Conservation (phyloP, 2,113 vertebrate genomes). For the Cacatua alba region DNA sequence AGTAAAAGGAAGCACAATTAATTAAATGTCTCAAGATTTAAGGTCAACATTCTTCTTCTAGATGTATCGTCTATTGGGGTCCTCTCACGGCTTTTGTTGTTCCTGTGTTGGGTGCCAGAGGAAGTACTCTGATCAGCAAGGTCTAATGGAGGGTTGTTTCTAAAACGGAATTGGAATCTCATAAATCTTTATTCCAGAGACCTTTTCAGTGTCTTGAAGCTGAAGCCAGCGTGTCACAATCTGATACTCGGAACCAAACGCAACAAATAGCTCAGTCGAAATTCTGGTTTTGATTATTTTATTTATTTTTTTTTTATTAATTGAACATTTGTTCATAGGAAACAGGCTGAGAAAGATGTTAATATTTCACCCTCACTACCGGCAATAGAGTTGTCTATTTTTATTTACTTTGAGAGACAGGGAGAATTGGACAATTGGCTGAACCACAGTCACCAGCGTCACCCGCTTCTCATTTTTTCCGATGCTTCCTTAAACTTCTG, state of each 20-base stretch:
- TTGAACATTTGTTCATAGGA: constrained; percentile 12
- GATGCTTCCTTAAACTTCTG: constrained; percentile 33
- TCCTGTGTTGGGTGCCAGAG: not conserved
- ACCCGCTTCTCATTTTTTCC: not conserved
- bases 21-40: not conserved
- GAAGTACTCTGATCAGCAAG: not conserved
- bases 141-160: not conserved
- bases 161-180: not conserved
- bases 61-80: not conserved
- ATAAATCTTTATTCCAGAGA: not conserved
- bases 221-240: not conserved
- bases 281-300: not conserved
- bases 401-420: constrained; percentile 36
- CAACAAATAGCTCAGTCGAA: not conserved
- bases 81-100: not conserved
- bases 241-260: not conserved
- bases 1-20: not conserved
- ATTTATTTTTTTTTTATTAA: not conserved
- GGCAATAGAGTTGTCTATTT: constrained; percentile 18
- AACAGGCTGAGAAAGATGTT: not conserved
- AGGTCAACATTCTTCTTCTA: not conserved
- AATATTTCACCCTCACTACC: not conserved
- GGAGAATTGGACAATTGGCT: constrained; percentile 8
- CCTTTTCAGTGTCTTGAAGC: not conserved
- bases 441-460: not conserved